A percentile compares a stretch with the other conserved stretches of the same genome.
Evolutionary conservation across 2,888 invertebrate genomes (phyloP).

Genomic region (Harpalus rufipes): DNA sequence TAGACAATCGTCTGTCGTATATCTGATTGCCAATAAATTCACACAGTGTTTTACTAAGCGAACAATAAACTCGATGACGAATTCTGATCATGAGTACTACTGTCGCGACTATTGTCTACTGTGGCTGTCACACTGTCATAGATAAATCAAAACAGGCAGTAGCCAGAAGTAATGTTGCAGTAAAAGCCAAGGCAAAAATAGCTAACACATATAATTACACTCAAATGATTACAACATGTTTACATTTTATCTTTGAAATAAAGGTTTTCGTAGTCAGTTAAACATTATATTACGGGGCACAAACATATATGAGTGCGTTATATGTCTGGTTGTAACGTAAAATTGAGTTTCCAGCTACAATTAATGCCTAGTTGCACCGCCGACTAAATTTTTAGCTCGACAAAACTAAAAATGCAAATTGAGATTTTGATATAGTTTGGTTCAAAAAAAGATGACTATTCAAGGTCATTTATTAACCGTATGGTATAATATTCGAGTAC

Average conservation of each 20-base stretch:
- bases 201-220: background rate
- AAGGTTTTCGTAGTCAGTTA: background rate
- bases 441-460: no score
- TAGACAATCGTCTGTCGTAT: background rate
- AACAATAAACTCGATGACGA: conserved; percentile 31
- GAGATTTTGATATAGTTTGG: no score
- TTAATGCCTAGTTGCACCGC: no score
- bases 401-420: no score
- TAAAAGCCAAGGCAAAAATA: no score
- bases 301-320: no score
- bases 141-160: background rate
- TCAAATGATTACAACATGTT: background rate
- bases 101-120: background rate
- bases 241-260: background rate
- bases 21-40: conserved; percentile 28
- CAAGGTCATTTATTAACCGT: no score
- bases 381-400: no score
- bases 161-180: background rate
- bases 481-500: no score
- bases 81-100: conserved; percentile 42
- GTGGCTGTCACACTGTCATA: background rate
- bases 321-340: no score
- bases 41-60: background rate
- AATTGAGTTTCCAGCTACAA: no score
- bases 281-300: no score